These are phyloP conservation scores for Notocelia uddmanniana DNA, from an alignment of 2,888 invertebrate species.

Conservation along the genomic window DNA sequence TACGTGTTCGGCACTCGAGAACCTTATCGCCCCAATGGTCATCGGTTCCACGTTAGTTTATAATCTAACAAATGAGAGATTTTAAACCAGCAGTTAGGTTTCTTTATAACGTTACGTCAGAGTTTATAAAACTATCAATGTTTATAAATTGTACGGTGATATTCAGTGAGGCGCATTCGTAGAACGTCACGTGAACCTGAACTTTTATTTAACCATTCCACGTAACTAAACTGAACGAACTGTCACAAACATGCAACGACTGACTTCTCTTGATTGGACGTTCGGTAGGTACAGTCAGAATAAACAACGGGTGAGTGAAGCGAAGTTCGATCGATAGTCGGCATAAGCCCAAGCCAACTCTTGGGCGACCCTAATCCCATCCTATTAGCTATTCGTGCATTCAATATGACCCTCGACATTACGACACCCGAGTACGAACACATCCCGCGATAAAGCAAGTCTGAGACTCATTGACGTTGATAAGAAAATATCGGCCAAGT, in stretches of 20 bases:
- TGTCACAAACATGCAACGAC: constrained; percentile 15
- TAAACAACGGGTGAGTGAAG: constrained; percentile 21
- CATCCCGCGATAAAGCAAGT: constrained; percentile 38
- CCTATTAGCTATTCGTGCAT: constrained; percentile 48
- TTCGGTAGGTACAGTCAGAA: constrained; percentile 21
- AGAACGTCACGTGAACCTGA: neutral
- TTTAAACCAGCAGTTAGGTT: too few species aligned
- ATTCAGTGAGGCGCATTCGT: too few species aligned
- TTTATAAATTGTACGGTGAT: too few species aligned
- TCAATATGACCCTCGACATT: constrained; percentile 52
- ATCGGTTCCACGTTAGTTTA: too few species aligned
- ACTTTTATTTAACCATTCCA: constrained; percentile 2
- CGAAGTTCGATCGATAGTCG: constrained; percentile 52
- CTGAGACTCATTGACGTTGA: constrained; percentile 18
- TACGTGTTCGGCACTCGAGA: too few species aligned
- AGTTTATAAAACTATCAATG: too few species aligned
- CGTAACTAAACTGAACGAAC: neutral
- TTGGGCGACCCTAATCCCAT: constrained; percentile 51
- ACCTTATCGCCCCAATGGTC: too few species aligned
- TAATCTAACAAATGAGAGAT: too few species aligned
- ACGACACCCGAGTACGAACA: constrained; percentile 39
- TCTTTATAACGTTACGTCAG: too few species aligned
- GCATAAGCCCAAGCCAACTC: constrained; percentile 48
- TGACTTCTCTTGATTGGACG: constrained; percentile 6
- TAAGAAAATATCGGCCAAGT: constrained; percentile 19